A percentile compares a stretch with the other conserved stretches of the same genome.
Conservation (phyloP, 2,888 invertebrate species). For the Aspidiotus destructor region DNA sequence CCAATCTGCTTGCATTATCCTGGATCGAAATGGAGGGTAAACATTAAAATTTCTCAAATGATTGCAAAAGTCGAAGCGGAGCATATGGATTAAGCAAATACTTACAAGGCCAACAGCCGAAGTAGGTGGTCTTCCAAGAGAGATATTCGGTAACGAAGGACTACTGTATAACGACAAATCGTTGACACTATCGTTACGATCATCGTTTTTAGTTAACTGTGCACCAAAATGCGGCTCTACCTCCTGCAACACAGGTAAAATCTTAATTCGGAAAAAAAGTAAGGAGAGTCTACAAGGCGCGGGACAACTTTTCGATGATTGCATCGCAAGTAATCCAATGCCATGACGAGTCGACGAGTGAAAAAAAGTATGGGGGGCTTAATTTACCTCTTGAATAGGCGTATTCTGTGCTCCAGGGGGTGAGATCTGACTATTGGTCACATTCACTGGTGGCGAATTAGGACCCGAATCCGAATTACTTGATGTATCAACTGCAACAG, state of each 20-base stretch:
- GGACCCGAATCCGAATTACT: constrained; percentile 66
- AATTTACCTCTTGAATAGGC: constrained; percentile 58
- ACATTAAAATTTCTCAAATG: not conserved
- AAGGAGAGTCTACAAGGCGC: not conserved
- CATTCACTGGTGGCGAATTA: constrained; percentile 58
- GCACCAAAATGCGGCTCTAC: constrained; percentile 58
- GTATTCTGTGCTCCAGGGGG: constrained; percentile 52
- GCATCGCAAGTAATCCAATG: too few relatives aligned
- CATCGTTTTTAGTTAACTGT: constrained; percentile 46
- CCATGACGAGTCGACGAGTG: not conserved
- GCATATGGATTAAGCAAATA: not conserved
- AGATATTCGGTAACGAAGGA: constrained; percentile 95
- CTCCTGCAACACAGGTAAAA: constrained; percentile 46
- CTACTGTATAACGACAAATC: constrained; percentile 79
- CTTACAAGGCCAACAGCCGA: constrained; percentile 39
- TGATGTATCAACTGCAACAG: constrained; percentile 42
- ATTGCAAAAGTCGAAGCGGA: not conserved
- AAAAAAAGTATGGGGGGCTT: not conserved
- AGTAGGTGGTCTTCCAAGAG: constrained; percentile 66
- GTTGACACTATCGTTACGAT: constrained; percentile 57
- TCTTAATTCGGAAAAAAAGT: not conserved
- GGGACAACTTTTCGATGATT: too few relatives aligned
- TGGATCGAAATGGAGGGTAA: constrained; percentile 34
- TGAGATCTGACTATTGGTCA: constrained; percentile 51
- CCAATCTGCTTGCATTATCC: constrained; percentile 46